Evolutionary conservation across 1,140 invertebrate genomes (phyloP), one percentile per base, ranked within the genome.

Genomic region (Zophobas morio): DNA sequence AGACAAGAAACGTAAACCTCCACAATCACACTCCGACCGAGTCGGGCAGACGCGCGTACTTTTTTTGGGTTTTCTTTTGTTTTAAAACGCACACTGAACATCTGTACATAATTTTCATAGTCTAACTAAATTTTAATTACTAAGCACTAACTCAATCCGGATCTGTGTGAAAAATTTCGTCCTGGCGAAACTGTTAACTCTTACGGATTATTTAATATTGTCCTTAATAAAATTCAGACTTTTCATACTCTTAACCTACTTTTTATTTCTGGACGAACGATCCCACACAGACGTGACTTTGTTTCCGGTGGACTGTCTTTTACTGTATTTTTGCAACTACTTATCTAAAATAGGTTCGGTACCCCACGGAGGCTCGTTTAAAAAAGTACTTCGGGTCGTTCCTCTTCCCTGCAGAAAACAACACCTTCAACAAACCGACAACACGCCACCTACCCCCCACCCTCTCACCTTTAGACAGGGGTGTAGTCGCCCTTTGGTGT

Each of bases 401-500:
- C 20, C n/a, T n/a, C n/a, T 51, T n/a, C 20, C 49, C 49, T 51
- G 49, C 3, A 51, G 20, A n/a, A n/a, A n/a, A n/a, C n/a, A n/a
- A n/a, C n/a, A n/a, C n/a, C n/a, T n/a, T n/a, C n/a, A n/a, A n/a
- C n/a, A n/a, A n/a, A n/a, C n/a, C n/a, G n/a, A n/a, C n/a, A n/a
- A n/a, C 72, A 54, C 8, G 6, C 6, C 5, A n/a, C 0, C 20
- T 57, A 37, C 8, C 1, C 39, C 6, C 33, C 35, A 34, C 33
- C 0, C 3, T 40, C 73, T 75, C 34, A 34, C 40, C 5, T 84
- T 94, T 93, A 96, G 70, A 96, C 91, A 47, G 95, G 95, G 75
- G 92, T 91, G 85, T 96, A 97, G 81, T 95, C 92, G 80, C 96
- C 96, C 81, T 92, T 92, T 1, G 96, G 96, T 81, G 89, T 94